phyloP scores from a whole-genome alignment of 2,113 vertebrate species.

The Chroicocephalus ridibundus region DNA sequence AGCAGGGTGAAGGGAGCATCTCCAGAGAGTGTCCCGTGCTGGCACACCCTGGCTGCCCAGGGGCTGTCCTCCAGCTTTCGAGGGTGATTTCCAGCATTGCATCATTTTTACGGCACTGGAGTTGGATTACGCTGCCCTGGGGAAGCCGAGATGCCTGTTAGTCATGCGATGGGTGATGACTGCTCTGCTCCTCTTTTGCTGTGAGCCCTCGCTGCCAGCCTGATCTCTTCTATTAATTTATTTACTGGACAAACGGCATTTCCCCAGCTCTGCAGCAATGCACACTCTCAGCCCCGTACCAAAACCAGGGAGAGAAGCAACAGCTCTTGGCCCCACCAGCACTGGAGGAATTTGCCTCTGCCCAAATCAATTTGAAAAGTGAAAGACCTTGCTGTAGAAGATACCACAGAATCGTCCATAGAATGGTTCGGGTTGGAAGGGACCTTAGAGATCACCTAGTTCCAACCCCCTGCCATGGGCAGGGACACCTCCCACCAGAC shows the following conservation, averaged over 20 bases:
- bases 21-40: not conserved
- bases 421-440: not conserved
- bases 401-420: not conserved
- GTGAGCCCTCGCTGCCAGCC: not conserved
- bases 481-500: not conserved
- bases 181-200: not conserved
- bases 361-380: not conserved
- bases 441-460: not conserved
- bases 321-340: fast-evolving
- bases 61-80: not conserved
- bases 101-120: not conserved
- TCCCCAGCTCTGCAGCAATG: not conserved
- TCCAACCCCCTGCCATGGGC: not conserved
- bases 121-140: not conserved
- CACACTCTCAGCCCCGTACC: not conserved
- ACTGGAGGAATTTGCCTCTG: not conserved
- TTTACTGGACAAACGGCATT: not conserved
- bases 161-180: not conserved
- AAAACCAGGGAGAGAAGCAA: not conserved
- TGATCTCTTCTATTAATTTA: not conserved
- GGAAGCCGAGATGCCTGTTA: not conserved
- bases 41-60: fast-evolving
- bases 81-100: not conserved
- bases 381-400: not conserved
- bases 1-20: not conserved